phyloP scores from a whole-genome alignment of 2,113 vertebrate genomes.

The Thalassarche chlororhynchos region DNA sequence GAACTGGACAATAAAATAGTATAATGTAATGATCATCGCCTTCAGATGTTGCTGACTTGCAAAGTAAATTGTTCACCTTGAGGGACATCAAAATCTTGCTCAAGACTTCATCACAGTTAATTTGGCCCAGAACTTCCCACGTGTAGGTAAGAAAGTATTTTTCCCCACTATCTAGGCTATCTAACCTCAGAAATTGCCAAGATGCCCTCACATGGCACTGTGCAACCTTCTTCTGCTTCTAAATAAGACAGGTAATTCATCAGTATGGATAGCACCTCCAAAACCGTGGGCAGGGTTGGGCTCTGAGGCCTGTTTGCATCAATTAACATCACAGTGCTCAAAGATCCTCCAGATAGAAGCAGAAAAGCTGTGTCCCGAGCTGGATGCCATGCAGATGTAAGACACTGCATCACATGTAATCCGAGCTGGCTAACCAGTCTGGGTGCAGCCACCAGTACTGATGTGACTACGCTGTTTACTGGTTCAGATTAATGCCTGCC shows the following conservation, averaged over 20 bases:
- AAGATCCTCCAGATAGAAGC: not conserved
- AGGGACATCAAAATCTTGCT: not conserved
- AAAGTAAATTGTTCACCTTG: not conserved
- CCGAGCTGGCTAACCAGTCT: rapidly evolving
- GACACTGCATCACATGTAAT: not conserved
- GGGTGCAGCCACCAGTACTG: not conserved
- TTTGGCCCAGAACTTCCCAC: not conserved
- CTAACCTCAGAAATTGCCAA: not conserved
- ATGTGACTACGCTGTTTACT: not conserved
- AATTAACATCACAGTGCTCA: not conserved
- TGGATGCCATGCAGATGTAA: not conserved
- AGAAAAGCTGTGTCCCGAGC: not conserved
- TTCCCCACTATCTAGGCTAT: not conserved
- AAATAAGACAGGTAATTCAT: not conserved
- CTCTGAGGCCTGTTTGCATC: not conserved
- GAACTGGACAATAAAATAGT: not conserved
- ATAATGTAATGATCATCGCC: not conserved
- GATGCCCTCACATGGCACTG: not conserved
- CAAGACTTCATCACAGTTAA: not conserved
- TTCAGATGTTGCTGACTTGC: not conserved
- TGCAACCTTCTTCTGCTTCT: not conserved
- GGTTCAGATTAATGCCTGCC: not conserved
- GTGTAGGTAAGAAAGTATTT: not conserved
- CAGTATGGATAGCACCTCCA: not conserved
- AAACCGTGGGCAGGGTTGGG: not conserved